Base-by-base conservation (phyloP, 2,113 vertebrate genomes). In the Lampris megalopsis region DNA sequence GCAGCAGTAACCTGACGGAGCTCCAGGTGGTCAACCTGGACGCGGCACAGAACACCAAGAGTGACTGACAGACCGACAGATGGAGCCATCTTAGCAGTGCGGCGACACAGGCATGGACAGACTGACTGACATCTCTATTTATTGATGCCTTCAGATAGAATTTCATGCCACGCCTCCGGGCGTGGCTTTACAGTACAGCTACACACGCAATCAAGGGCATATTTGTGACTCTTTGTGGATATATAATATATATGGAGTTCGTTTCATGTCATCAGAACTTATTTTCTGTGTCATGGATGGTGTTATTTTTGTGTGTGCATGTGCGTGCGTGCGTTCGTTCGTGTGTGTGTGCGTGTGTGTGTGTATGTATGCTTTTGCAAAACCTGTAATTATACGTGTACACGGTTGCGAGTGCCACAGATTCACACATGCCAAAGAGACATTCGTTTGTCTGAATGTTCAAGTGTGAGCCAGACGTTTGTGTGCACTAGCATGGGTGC, bases 1-100 rank as follows among this genome's bases (percentile, higher is more conserved):
- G 96, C 91, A 95, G 96, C 95, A 96, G 95, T 95, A 98, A 96
- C 93, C 92, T 99, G 94, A 98, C 97, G 0, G 98, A 99, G 94
- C 95, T 99, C 76, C 97, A 98, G 94, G 97, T 99, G 89, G 97
- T 98, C 80, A 98, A 96, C 89, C 89, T 99, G 92, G 98, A 99
- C 35, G 80, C 93, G 24, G 84, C 95, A 48, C 97, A 97, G 88
- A 96, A 91, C 94, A 90, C 95, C 75, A 99, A 98, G 95, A 95
- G 87, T 79, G 96, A 98, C 92, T 99, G 96, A 99, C 84, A 68
- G 88, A 81, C 84, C 67, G 88, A 81, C 68, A 67, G 82, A 13
- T 24, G 80, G 68, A 84, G 80, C 57, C 54, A 80, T 88, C 81
- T 76, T 80, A 52, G 83, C 63, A 79, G 66, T 63, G 76, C 65